These are phyloP conservation scores for Syngnathus floridae DNA, from an alignment of 2,113 vertebrate species.

Conservation along the genomic window DNA sequence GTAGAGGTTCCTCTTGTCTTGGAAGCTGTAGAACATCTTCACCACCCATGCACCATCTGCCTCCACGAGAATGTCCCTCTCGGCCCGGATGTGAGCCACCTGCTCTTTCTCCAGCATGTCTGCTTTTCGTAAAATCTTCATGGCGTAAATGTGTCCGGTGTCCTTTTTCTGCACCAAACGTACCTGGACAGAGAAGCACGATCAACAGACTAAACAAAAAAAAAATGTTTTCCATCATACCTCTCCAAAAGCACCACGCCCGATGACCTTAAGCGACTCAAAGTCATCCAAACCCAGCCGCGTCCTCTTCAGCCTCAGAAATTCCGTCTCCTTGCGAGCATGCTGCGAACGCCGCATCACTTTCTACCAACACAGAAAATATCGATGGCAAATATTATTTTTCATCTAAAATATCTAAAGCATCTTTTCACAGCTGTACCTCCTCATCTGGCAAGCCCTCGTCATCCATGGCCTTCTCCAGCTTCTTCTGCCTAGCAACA, in stretches of 20 bases:
- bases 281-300: conserved; percentile 93
- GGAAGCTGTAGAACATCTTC: conserved; percentile 99
- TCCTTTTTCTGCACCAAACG: conserved; percentile 98
- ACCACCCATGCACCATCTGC: conserved; percentile 97
- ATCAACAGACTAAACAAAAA: neutral
- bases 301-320: conserved; percentile 90
- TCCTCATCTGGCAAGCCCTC: conserved; percentile 94
- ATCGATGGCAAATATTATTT: neutral
- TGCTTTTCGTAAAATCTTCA: conserved; percentile 96
- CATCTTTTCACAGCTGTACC: conserved; percentile 54
- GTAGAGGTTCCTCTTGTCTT: conserved; percentile 97
- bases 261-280: conserved; percentile 96
- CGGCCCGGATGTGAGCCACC: conserved; percentile 95
- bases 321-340: conserved; percentile 95
- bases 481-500: conserved; percentile 82
- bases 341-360: conserved; percentile 90
- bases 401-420: neutral
- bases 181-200: conserved; percentile 69
- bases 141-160: conserved; percentile 97
- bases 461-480: conserved; percentile 96
- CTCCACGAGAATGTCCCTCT: conserved; percentile 96
- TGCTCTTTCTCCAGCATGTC: conserved; percentile 99
- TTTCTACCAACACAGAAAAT: conserved; percentile 71
- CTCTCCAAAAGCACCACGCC: conserved; percentile 96
- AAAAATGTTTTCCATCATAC: conserved; percentile 49